Evolutionary conservation across 1,140 invertebrate genomes (phyloP).

Genomic region (Bombus picipes): DNA sequence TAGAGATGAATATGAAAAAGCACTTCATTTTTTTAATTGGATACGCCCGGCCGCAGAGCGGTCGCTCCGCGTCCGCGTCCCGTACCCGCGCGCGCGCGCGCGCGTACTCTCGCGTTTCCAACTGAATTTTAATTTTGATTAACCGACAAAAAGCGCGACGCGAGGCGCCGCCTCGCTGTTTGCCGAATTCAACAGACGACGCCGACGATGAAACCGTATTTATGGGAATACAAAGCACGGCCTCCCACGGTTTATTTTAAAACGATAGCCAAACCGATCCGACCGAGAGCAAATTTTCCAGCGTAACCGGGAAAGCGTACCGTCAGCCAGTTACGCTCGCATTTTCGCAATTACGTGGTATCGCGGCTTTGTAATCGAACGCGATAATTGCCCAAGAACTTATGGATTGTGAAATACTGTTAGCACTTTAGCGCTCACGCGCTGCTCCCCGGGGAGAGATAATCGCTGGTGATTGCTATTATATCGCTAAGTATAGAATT

Average conservation of each 20-base stretch:
- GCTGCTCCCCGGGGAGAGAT: background rate
- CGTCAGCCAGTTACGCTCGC: background rate
- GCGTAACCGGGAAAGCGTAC: background rate
- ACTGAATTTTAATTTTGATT: slow-evolving; percentile 75
- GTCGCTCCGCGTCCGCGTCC: slow-evolving; percentile 27
- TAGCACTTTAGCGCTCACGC: background rate
- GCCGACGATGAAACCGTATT: slow-evolving; percentile 3
- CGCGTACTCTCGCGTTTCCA: slow-evolving; percentile 34
- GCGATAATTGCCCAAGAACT: slow-evolving; percentile 19
- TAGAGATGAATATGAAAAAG: slow-evolving; percentile 74
- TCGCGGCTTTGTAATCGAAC: slow-evolving; percentile 27
- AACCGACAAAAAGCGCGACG: slow-evolving; percentile 58
- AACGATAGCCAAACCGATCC: background rate
- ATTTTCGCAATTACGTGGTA: slow-evolving; percentile 8
- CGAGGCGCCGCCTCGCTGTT: slow-evolving; percentile 33
- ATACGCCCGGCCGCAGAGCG: slow-evolving; percentile 50
- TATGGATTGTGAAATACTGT: slow-evolving; percentile 32
- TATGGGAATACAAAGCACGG: background rate
- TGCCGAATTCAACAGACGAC: slow-evolving; percentile 28
- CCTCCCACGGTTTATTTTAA: background rate
- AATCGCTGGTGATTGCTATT: background rate
- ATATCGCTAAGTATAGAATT: background rate
- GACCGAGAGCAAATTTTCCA: background rate
- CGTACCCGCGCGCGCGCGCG: slow-evolving; percentile 7
- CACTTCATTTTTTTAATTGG: slow-evolving; percentile 75